These are phyloP conservation scores for Biston betularia DNA, from an alignment of 2,888 invertebrate species.

Conservation along the genomic window DNA sequence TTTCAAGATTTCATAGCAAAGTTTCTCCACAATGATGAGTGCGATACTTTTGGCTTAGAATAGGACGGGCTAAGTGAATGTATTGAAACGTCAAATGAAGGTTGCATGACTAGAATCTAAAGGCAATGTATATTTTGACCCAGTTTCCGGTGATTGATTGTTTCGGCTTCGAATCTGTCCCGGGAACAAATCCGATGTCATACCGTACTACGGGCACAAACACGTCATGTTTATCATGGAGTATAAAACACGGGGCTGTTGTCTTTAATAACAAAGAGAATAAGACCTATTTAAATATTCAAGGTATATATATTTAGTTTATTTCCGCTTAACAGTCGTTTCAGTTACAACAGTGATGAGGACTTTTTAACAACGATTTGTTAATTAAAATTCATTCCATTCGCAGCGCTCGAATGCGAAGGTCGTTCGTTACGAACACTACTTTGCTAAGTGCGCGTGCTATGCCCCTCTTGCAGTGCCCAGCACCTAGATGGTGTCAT, in stretches of 20 bases:
- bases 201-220: slow-evolving; percentile 1
- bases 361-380: too few relatives aligned
- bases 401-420: too few relatives aligned
- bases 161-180: slow-evolving; percentile 3
- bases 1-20: too few relatives aligned
- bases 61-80: neutral
- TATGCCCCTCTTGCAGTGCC: neutral
- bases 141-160: slow-evolving; percentile 11
- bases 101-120: slow-evolving; percentile 2
- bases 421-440: too few relatives aligned
- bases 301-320: too few relatives aligned
- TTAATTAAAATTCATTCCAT: too few relatives aligned
- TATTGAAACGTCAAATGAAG: slow-evolving; percentile 1
- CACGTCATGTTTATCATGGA: neutral
- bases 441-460: too few relatives aligned
- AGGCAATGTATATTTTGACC: slow-evolving; percentile 1
- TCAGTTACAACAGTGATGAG: too few relatives aligned
- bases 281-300: neutral
- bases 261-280: neutral
- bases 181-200: slow-evolving; percentile 5
- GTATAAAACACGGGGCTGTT: neutral
- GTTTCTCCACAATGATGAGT: too few relatives aligned
- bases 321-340: too few relatives aligned
- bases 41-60: neutral
- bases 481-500: neutral